Evolutionary conservation across 2,888 invertebrate genomes (phyloP), one percentile per base, ranked within the genome.

Genomic region (Argyresthia goedartella): DNA sequence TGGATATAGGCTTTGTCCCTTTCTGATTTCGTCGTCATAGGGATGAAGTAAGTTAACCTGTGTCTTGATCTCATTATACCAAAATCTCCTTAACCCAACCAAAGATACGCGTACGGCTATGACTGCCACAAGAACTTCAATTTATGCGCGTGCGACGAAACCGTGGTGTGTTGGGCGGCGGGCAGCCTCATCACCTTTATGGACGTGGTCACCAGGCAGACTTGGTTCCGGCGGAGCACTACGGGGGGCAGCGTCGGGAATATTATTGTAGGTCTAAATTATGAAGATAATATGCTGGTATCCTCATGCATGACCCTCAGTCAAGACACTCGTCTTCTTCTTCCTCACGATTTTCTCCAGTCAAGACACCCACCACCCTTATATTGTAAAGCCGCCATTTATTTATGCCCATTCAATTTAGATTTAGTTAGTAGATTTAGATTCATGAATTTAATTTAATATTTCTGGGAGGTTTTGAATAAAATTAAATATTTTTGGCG

Each of bases 91-190:
- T 59, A 69, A 62, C 65, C 25, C 25, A 25, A 25, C 25, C 25
- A 58, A 58, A 96, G 95, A 67, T 88, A 94, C 77, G 96, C 96
- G 0, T 96, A 92, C 71, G 95, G 95, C 8, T 97, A 95, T 70
- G 92, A 96, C 69, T 95, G 95, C 67, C 90, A 89, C 59, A 92
- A 91, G 62, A 89, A 91, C 54, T 94, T 92, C 67, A 97, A 97
- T 71, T 73, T 97, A 45, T 91, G 93, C 56, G 89, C 93, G 4
- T 89, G 93, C 45, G 95, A 95, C 68, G 88, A 91, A 4, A 77
- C 91, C 10, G 93, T 92, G 0, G 72, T 96, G 1, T 88, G 94
- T 54, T 97, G 93, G 86, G 89, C 91, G 0, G 92, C 96, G 0
- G 97, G 97, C 50, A 96, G 95, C 75, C 87, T 93, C 49, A 86